phyloP scores from a whole-genome alignment of 1,140 invertebrate species.

The Parapsyche elsis region DNA sequence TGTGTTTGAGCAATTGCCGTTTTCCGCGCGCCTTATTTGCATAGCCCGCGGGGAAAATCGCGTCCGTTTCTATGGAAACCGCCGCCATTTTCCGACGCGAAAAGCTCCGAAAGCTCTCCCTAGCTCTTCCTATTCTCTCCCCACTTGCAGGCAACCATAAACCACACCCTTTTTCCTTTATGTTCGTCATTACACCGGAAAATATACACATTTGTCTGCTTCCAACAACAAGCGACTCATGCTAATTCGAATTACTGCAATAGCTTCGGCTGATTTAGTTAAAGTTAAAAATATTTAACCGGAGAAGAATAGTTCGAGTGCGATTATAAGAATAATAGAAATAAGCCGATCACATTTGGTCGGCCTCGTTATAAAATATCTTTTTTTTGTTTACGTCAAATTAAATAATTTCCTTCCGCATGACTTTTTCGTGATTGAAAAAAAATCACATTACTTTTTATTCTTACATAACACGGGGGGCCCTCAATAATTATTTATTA shows the following conservation, averaged over 20 bases:
- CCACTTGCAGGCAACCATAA: background rate
- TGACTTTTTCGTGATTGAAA: background rate
- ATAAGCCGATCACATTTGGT: no score
- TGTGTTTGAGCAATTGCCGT: no score
- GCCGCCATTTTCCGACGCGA: conserved; percentile 33
- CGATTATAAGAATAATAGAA: background rate
- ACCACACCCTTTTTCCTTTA: conserved; percentile 41
- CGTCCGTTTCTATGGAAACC: conserved; percentile 21
- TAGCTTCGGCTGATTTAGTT: background rate
- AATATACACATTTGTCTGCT: conserved; percentile 17
- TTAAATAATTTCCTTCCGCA: conserved; percentile 14
- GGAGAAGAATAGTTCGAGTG: no score
- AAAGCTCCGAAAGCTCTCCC: conserved; percentile 23
- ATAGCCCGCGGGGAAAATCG: conserved; percentile 12
- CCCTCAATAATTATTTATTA: conserved; percentile 2
- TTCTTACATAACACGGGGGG: background rate
- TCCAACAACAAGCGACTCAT: background rate
- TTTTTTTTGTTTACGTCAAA: background rate
- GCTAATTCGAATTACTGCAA: background rate
- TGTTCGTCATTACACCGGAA: conserved; percentile 17
- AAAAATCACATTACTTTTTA: conserved; percentile 1
- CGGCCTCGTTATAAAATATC: background rate
- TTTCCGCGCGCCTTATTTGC: background rate
- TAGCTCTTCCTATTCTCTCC: conserved; percentile 5
- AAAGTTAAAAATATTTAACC: background rate